Percentiles rank a stretch among this genome's conserved stretches.
Evolutionary conservation across 1,140 invertebrate genomes (phyloP).

Genomic region (Cherax quadricarinatus): DNA sequence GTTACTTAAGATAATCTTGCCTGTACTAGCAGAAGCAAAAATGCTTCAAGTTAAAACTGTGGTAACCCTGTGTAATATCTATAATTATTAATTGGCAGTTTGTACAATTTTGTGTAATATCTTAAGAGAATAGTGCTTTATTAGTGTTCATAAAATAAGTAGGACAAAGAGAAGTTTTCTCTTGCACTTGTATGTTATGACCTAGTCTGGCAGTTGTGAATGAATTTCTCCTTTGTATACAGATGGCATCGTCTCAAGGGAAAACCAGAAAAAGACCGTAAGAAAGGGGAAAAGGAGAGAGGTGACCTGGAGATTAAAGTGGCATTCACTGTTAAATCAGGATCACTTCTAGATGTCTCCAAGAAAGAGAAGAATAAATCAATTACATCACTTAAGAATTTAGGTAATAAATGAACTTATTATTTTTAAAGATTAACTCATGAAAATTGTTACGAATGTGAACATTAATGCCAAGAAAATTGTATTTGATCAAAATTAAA

Average conservation of each 20-base stretch:
- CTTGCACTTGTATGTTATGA: too few species aligned
- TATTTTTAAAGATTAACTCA: not conserved
- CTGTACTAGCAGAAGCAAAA: too few species aligned
- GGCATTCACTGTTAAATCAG: conserved; percentile 87
- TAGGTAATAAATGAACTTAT: conserved; percentile 27
- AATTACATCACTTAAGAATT: conserved; percentile 56
- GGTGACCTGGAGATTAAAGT: conserved; percentile 94
- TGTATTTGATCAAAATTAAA: too few species aligned
- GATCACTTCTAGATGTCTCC: conserved; percentile 78
- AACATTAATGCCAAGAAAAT: too few species aligned
- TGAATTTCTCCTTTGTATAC: conserved; percentile 59
- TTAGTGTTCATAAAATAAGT: too few species aligned
- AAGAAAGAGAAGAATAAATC: conserved; percentile 63
- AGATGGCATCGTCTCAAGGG: conserved; percentile 82
- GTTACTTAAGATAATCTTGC: too few species aligned
- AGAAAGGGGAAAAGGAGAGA: conserved; percentile 84
- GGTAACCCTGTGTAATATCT: too few species aligned
- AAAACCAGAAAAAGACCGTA: conserved; percentile 87
- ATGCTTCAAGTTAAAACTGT: too few species aligned
- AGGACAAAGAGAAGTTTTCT: too few species aligned
- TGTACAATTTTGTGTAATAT: too few species aligned
- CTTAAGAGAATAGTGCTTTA: too few species aligned
- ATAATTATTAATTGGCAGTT: too few species aligned
- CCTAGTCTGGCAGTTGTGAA: not conserved
- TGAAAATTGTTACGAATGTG: not conserved